Percentiles rank a stretch among this genome's conserved stretches.
These are phyloP conservation scores for Oxystoma pomonae DNA, from an alignment of 2,888 invertebrate species.

Conservation along the genomic window DNA sequence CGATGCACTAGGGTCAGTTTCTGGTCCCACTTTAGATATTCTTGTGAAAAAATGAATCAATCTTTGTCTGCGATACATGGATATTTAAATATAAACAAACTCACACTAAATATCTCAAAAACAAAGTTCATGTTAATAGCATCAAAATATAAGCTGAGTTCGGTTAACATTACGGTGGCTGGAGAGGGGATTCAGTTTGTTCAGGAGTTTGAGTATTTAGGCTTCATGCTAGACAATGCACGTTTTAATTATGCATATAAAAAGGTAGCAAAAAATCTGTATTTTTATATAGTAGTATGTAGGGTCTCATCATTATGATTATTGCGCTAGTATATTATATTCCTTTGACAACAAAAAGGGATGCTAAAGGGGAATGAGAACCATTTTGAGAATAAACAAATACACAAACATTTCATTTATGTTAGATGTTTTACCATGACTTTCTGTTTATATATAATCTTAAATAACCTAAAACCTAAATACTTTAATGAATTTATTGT, in stretches of 20 bases:
- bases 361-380: background rate
- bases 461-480: too few species aligned
- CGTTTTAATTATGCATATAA: background rate
- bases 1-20: background rate
- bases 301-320: background rate
- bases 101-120: background rate
- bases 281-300: too few species aligned
- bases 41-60: background rate
- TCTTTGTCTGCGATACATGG: background rate
- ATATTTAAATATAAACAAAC: background rate
- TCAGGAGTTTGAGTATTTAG: background rate
- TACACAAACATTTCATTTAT: background rate
- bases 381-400: background rate
- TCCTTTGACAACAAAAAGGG: background rate
- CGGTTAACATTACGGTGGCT: background rate
- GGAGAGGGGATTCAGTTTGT: background rate
- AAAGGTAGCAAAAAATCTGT: too few species aligned
- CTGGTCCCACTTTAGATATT: background rate
- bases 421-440: background rate
- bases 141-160: too few species aligned
- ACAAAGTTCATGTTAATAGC: background rate
- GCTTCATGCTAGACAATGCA: background rate
- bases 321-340: background rate
- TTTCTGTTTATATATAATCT: too few species aligned
- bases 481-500: too few species aligned